These are phyloP conservation scores for Apteryx mantelli DNA, from an alignment of 2,113 vertebrate species.

Conservation along the genomic window DNA sequence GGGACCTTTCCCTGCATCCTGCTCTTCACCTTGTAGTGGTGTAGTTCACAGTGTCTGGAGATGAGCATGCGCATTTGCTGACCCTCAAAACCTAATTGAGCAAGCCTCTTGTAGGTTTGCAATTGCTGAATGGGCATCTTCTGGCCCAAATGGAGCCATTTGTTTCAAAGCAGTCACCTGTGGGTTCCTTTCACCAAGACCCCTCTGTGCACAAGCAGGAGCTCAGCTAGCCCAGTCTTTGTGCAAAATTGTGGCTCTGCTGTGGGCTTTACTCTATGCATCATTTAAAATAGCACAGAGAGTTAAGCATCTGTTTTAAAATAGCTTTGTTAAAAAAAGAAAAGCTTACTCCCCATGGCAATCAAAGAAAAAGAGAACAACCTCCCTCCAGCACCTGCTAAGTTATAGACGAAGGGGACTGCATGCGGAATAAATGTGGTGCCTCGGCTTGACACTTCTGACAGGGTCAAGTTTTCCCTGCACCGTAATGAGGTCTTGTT, in stretches of 20 bases:
- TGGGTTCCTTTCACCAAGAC: not conserved
- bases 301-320: slow-evolving; percentile 62
- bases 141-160: not conserved
- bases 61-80: not conserved
- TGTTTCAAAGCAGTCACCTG: not conserved
- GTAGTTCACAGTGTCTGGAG: not conserved
- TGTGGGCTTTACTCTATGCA: slow-evolving; percentile 6
- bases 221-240: not conserved
- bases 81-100: not conserved
- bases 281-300: slow-evolving; percentile 62
- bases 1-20: not conserved
- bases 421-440: slow-evolving; percentile 51
- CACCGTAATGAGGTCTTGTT: slow-evolving; percentile 73
- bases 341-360: slow-evolving; percentile 23
- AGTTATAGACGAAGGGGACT: slow-evolving; percentile 36
- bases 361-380: slow-evolving; percentile 58
- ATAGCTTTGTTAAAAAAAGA: slow-evolving; percentile 54
- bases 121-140: not conserved
- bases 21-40: rapidly evolving
- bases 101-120: not conserved
- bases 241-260: not conserved
- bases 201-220: not conserved
- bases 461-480: slow-evolving; percentile 67
- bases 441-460: slow-evolving; percentile 62
- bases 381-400: not conserved